A percentile compares a stretch with the other conserved stretches of the same genome.
Evolutionary conservation across 2,888 invertebrate species (phyloP).

Genomic region (Pyrrhia umbra): DNA sequence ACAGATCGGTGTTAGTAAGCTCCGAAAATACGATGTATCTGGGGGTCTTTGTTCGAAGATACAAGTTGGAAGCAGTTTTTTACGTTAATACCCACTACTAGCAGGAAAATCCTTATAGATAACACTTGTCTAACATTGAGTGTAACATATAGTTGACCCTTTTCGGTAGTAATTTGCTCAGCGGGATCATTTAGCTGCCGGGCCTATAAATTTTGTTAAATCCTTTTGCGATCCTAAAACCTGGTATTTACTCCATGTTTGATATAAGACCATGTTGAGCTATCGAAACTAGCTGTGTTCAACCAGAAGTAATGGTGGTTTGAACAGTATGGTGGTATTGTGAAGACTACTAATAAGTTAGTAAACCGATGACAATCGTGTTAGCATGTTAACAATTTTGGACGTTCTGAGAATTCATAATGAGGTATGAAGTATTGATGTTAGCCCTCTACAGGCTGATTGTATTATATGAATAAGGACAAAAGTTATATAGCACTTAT

Average conservation of each 20-base stretch:
- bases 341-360: constrained; percentile 48
- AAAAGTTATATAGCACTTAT: too few relatives aligned
- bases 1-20: constrained; percentile 55
- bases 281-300: constrained; percentile 34
- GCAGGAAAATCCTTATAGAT: constrained; percentile 64
- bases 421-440: constrained; percentile 12
- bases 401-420: constrained; percentile 51
- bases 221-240: constrained; percentile 56
- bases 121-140: constrained; percentile 71
- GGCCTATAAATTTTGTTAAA: constrained; percentile 72
- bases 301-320: constrained; percentile 4
- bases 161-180: constrained; percentile 74
- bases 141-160: constrained; percentile 77
- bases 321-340: constrained; percentile 24
- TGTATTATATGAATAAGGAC: too few relatives aligned
- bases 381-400: constrained; percentile 54
- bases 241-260: constrained; percentile 14
- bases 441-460: too few relatives aligned
- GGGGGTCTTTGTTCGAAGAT: constrained; percentile 37
- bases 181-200: constrained; percentile 74
- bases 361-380: constrained; percentile 42
- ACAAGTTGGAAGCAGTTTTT: constrained; percentile 46
- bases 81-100: constrained; percentile 33
- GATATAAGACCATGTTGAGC: constrained; percentile 19
- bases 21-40: constrained; percentile 46